Evolutionary conservation across 2,888 invertebrate species (phyloP).

Genomic region (Lasioglossum vierecki): DNA sequence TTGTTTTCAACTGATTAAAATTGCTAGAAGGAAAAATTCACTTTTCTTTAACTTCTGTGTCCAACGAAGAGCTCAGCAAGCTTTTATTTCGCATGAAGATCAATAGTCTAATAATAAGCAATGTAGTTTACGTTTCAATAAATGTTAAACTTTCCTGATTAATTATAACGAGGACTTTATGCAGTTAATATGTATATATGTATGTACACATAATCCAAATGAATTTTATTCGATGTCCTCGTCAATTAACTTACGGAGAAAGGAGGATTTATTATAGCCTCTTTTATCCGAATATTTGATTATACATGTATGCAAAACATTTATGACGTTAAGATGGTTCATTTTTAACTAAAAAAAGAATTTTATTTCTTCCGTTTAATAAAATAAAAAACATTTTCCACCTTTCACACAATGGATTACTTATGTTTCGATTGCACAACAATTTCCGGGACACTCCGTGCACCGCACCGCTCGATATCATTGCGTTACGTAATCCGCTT

Average conservation of each 20-base stretch:
- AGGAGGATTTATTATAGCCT: neutral
- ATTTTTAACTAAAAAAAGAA: no score
- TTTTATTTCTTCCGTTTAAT: neutral
- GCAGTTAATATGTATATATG: no score
- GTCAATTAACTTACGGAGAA: neutral
- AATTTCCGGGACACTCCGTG: neutral
- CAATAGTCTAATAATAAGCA: no score
- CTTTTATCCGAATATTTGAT: neutral
- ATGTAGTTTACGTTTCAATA: no score
- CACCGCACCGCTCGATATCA: neutral
- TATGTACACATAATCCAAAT: no score
- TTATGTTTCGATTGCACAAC: neutral
- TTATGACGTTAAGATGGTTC: neutral
- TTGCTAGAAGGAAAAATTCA: neutral
- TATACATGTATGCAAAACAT: neutral
- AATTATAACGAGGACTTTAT: no score
- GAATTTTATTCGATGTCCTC: neutral
- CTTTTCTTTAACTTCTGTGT: no score
- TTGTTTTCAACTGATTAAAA: neutral
- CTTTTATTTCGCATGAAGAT: no score
- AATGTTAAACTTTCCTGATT: no score
- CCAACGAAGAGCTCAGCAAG: no score
- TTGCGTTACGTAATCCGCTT: constrained; percentile 8
- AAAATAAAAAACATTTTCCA: neutral
- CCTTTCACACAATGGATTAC: neutral